Percentiles rank a stretch among this genome's conserved stretches.
phyloP scores from a whole-genome alignment of 2,888 invertebrate species.

The Ormia ochracea region DNA sequence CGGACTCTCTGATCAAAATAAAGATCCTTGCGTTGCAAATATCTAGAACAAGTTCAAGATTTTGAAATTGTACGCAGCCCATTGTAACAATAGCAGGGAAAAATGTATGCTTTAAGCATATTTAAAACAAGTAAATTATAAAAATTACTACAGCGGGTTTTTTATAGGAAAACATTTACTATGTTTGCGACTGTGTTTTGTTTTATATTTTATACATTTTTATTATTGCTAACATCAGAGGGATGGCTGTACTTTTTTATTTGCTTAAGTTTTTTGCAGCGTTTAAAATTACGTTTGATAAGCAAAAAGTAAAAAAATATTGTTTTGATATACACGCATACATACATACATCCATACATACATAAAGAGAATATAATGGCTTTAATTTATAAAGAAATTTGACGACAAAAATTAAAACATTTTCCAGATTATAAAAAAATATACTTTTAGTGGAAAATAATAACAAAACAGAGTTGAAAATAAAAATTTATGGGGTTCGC shows the following conservation, averaged over 20 bases:
- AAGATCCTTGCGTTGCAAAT: slow-evolving; percentile 23
- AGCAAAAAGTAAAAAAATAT: no score
- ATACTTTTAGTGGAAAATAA: slow-evolving; percentile 1
- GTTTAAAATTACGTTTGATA: slow-evolving; percentile 51
- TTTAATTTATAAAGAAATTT: slow-evolving; percentile 42
- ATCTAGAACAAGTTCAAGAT: not conserved
- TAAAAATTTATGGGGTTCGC: slow-evolving; percentile 1
- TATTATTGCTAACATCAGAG: not conserved
- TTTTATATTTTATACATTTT: not conserved
- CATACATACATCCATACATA: no score
- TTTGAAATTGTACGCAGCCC: not conserved
- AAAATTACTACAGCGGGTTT: not conserved
- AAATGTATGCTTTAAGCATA: not conserved
- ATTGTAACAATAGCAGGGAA: not conserved
- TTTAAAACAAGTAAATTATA: not conserved
- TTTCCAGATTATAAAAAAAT: not conserved
- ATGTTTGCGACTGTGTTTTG: not conserved
- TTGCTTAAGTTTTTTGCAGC: slow-evolving; percentile 24
- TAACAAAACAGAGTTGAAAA: not conserved
- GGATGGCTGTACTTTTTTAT: not conserved
- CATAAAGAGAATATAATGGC: slow-evolving; percentile 18
- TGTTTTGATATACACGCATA: slow-evolving; percentile 28
- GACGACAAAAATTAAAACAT: slow-evolving; percentile 14
- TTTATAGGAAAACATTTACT: not conserved
- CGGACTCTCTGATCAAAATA: not conserved